Percentiles rank a stretch among this genome's conserved stretches.
Evolutionary conservation across 2,797 vertebrate genomes (phyloP).

Genomic region (Tarsius wallacei): DNA sequence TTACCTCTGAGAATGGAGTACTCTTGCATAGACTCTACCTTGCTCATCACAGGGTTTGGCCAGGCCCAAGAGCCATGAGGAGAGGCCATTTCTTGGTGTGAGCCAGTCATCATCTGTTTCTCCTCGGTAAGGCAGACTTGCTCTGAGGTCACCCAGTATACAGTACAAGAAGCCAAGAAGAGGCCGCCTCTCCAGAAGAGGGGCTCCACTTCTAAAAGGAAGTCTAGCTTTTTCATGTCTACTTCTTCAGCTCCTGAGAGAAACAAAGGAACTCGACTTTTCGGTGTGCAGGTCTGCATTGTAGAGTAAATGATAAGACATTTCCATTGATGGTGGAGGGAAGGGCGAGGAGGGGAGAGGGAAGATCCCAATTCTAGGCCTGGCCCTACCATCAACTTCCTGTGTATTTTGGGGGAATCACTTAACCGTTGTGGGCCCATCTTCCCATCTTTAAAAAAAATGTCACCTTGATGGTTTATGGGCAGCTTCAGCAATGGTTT

Average conservation of each 20-base stretch:
- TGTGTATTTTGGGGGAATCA: too few species aligned
- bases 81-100: fast-evolving
- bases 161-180: background rate
- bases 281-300: background rate
- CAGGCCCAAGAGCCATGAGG: fast-evolving
- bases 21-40: too few species aligned
- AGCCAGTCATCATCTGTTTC: background rate
- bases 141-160: fast-evolving
- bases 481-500: background rate
- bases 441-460: too few species aligned
- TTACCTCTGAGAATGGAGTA: background rate
- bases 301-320: fast-evolving
- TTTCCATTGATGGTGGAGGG: fast-evolving
- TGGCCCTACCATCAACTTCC: background rate
- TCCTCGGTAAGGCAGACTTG: background rate
- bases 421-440: background rate
- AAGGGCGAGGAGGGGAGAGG: background rate
- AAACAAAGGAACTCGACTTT: background rate
- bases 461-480: background rate
- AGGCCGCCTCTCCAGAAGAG: fast-evolving
- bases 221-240: too few species aligned
- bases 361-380: fast-evolving
- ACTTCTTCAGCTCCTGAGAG: background rate
- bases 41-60: fast-evolving
- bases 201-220: background rate